Percentiles rank a stretch among this genome's conserved stretches.
Conservation (phyloP, 2,888 invertebrate species). For the Pandemis cinnamomeana region DNA sequence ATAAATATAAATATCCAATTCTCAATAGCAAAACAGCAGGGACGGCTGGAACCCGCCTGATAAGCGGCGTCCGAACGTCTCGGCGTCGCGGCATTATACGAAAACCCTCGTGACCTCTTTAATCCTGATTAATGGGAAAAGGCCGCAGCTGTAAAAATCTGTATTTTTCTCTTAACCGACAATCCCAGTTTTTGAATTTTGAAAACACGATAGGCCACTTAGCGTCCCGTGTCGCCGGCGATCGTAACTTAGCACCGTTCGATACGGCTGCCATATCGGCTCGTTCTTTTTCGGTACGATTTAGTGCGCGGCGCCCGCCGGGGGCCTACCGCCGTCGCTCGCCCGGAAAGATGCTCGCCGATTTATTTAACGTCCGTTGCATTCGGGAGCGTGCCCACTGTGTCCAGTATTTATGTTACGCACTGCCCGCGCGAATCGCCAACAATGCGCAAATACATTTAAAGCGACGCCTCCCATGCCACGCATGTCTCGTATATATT, state of each 20-base stretch:
- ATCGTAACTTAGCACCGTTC: slow-evolving; percentile 77
- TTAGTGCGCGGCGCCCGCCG: slow-evolving; percentile 72
- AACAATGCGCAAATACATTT: slow-evolving; percentile 79
- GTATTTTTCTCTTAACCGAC: slow-evolving; percentile 65
- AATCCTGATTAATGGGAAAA: slow-evolving; percentile 72
- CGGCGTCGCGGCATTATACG: slow-evolving; percentile 57
- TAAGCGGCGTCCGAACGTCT: slow-evolving; percentile 53
- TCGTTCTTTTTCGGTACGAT: slow-evolving; percentile 79
- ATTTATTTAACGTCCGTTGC: slow-evolving; percentile 74
- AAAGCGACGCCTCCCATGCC: slow-evolving; percentile 71
- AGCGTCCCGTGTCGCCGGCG: slow-evolving; percentile 72
- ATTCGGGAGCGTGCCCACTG: slow-evolving; percentile 76
- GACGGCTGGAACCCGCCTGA: slow-evolving; percentile 38
- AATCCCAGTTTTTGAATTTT: slow-evolving; percentile 72
- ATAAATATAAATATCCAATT: slow-evolving; percentile 10
- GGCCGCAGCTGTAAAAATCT: slow-evolving; percentile 57
- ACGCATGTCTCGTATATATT: slow-evolving; percentile 70
- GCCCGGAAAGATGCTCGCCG: slow-evolving; percentile 70
- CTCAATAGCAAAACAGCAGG: slow-evolving; percentile 36
- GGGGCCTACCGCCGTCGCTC: slow-evolving; percentile 65
- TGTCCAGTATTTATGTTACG: slow-evolving; percentile 77
- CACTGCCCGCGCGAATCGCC: slow-evolving; percentile 66
- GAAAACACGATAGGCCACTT: slow-evolving; percentile 82
- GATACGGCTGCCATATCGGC: slow-evolving; percentile 77
- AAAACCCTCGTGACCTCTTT: slow-evolving; percentile 63